phyloP scores from a whole-genome alignment of 2,113 vertebrate species.

The Pelecanus crispus region DNA sequence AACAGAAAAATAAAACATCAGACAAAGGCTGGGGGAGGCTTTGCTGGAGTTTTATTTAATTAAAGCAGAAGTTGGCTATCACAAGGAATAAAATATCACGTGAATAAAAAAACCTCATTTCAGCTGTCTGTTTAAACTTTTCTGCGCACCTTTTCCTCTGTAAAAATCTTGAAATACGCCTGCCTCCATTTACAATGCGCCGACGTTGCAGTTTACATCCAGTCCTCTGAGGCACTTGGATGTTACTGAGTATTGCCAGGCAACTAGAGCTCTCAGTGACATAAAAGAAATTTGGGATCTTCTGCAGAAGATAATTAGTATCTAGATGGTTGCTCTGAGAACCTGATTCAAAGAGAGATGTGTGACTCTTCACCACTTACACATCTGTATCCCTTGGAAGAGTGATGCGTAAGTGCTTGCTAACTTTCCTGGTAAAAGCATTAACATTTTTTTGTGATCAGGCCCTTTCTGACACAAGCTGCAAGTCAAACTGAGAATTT shows the following conservation, averaged over 20 bases:
- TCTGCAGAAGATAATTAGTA: constrained; percentile 47
- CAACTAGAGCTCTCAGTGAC: constrained; percentile 6
- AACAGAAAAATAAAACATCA: background rate
- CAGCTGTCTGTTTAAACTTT: constrained; percentile 1
- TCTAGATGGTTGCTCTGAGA: constrained; percentile 23
- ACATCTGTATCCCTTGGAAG: background rate
- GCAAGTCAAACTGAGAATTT: constrained; percentile 18
- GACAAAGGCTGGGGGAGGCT: background rate
- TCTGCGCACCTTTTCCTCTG: background rate
- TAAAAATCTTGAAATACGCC: background rate
- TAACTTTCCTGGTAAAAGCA: constrained; percentile 36
- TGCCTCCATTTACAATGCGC: background rate
- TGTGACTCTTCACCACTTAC: background rate
- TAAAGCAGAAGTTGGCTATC: constrained; percentile 18
- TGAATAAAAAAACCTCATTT: constrained; percentile 14
- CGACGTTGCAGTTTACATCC: background rate
- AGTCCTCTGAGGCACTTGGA: background rate
- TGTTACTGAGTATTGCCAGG: constrained; percentile 32
- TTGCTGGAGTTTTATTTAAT: background rate
- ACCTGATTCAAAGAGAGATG: constrained; percentile 12
- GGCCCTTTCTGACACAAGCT: constrained; percentile 22
- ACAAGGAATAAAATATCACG: constrained; percentile 31
- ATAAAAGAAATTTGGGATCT: constrained; percentile 37
- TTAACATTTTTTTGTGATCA: constrained; percentile 43
- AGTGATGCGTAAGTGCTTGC: background rate